These are phyloP conservation scores for Gila robusta DNA, from an alignment of 2,797 vertebrate species.

Conservation along the genomic window DNA sequence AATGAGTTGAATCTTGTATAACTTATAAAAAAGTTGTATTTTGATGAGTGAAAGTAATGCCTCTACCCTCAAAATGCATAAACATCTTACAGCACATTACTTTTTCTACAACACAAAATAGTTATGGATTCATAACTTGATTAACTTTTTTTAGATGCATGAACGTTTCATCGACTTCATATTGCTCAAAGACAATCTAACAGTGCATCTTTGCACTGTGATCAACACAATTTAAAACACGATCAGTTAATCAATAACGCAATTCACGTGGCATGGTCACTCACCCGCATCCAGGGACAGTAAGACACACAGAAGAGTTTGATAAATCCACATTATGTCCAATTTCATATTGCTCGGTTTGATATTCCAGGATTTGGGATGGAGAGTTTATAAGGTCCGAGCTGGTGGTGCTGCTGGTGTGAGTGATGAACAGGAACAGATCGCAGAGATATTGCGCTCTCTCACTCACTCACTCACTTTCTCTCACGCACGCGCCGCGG, in stretches of 20 bases:
- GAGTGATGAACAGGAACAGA: constrained; percentile 73
- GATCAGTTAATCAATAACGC: constrained; percentile 10
- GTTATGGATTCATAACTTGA: background rate
- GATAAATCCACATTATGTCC: constrained; percentile 84
- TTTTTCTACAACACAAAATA: background rate
- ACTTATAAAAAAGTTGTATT: too few relatives aligned
- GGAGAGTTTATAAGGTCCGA: constrained; percentile 79
- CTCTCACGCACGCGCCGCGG: background rate
- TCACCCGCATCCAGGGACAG: constrained; percentile 77
- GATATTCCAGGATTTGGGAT: constrained; percentile 55
- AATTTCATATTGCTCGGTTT: constrained; percentile 69
- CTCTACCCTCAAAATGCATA: background rate
- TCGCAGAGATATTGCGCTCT: constrained; percentile 63
- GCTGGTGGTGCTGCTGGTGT: constrained; percentile 65
- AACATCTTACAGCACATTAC: background rate
- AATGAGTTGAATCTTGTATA: too few relatives aligned
- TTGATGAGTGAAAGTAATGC: too few relatives aligned
- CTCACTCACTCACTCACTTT: background rate
- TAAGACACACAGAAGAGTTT: constrained; percentile 77
- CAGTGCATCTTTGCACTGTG: background rate
- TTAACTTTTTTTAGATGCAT: background rate
- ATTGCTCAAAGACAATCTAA: background rate
- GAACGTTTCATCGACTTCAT: background rate
- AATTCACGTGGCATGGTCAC: constrained; percentile 13
- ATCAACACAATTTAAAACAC: background rate